Conservation (phyloP, 2,113 vertebrate species). For the Rhinopomastus cyanomelas region DNA sequence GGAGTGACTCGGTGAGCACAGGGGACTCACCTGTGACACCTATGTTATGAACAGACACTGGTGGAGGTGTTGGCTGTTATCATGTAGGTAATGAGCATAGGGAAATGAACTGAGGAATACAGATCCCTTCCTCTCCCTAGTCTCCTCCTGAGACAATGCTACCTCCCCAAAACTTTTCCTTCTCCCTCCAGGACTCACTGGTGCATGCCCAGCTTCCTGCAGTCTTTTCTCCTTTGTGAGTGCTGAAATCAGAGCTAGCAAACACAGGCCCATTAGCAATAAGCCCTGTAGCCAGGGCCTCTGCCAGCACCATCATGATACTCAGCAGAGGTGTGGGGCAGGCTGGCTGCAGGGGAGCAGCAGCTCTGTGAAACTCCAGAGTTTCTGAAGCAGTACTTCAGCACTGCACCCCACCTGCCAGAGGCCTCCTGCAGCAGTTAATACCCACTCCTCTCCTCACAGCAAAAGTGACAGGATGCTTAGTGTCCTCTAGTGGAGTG, state of each 20-base stretch:
- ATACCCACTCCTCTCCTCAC: background rate
- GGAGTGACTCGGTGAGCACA: background rate
- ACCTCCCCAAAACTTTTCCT: background rate
- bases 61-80: background rate
- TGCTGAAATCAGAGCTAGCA: background rate
- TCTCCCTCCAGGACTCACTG: background rate
- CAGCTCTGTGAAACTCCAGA: background rate
- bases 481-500: background rate
- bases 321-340: background rate
- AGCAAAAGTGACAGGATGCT: background rate
- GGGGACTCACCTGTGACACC: background rate
- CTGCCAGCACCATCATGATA: rapidly evolving
- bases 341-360: background rate
- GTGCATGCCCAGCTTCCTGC: background rate
- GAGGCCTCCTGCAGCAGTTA: background rate
- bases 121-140: background rate
- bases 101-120: background rate
- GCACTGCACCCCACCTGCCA: background rate
- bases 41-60: rapidly evolving
- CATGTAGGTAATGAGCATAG: rapidly evolving
- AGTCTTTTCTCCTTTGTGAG: background rate
- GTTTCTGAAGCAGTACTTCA: background rate
- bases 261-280: rapidly evolving
- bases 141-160: background rate
- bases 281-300: background rate